Percentiles rank a stretch among this genome's conserved stretches.
phyloP scores from a whole-genome alignment of 2,888 invertebrate genomes.

The Carabus problematicus region DNA sequence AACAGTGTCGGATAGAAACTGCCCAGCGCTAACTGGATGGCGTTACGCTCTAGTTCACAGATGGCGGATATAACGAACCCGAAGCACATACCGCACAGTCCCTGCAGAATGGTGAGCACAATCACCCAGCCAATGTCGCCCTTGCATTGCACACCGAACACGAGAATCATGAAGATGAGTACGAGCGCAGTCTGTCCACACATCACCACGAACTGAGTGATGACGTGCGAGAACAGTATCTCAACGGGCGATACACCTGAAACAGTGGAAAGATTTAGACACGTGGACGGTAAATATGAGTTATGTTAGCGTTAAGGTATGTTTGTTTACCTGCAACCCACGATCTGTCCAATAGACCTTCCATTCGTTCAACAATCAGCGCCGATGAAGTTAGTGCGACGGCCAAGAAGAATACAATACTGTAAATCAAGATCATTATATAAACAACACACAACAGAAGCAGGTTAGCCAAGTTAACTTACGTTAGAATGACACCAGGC shows the following conservation, averaged over 20 bases:
- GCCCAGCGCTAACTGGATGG: conserved; percentile 90
- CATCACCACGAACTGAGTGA: conserved; percentile 95
- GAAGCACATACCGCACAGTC: conserved; percentile 95
- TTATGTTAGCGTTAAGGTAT: not conserved
- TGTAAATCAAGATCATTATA: conserved; percentile 57
- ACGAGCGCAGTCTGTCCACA: conserved; percentile 92
- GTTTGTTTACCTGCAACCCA: conserved; percentile 77
- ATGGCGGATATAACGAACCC: conserved; percentile 94
- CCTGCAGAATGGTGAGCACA: conserved; percentile 85
- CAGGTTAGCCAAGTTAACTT: conserved; percentile 56
- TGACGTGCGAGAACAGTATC: conserved; percentile 91
- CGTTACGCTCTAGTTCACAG: conserved; percentile 90
- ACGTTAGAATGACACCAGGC: conserved; percentile 94
- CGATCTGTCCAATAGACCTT: conserved; percentile 89
- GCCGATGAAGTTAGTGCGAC: conserved; percentile 93
- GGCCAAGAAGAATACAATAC: conserved; percentile 95
- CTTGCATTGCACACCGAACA: conserved; percentile 88
- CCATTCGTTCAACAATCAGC: conserved; percentile 88
- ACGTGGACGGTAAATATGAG: not conserved
- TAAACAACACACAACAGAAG: not conserved
- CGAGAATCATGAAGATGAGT: conserved; percentile 88
- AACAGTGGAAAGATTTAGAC: conserved; percentile 43
- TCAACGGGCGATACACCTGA: conserved; percentile 87
- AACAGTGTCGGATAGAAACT: conserved; percentile 94
- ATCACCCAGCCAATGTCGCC: conserved; percentile 88